phyloP scores from a whole-genome alignment of 2,888 invertebrate species.

The Rhodophaea formosa region DNA sequence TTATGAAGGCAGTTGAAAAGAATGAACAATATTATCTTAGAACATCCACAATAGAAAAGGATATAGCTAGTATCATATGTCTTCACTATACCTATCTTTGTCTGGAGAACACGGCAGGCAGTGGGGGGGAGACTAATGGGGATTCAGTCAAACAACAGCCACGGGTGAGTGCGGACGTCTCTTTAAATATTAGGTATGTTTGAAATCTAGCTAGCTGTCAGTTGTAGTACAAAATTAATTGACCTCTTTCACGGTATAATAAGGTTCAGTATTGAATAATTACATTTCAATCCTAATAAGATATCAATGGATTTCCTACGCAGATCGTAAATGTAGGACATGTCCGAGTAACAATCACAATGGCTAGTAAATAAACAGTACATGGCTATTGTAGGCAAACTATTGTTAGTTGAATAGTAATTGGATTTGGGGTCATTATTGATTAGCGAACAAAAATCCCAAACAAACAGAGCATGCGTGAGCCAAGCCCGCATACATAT shows the following conservation, averaged over 20 bases:
- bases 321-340: slow-evolving; percentile 25
- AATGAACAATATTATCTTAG: too few relatives aligned
- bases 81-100: too few relatives aligned
- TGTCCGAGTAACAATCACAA: slow-evolving; percentile 26
- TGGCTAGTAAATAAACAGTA: slow-evolving; percentile 45
- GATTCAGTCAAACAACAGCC: too few relatives aligned
- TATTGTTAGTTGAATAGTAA: slow-evolving; percentile 63
- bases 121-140: too few relatives aligned
- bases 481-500: slow-evolving; percentile 59
- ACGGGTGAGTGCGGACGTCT: too few relatives aligned
- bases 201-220: too few relatives aligned
- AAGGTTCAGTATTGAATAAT: slow-evolving; percentile 18
- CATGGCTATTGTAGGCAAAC: slow-evolving; percentile 52
- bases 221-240: background rate
- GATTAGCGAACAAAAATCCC: slow-evolving; percentile 72
- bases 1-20: too few relatives aligned
- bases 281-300: slow-evolving; percentile 14
- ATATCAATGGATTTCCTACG: slow-evolving; percentile 7
- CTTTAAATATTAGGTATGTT: too few relatives aligned
- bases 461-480: slow-evolving; percentile 60
- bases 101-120: too few relatives aligned
- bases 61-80: too few relatives aligned
- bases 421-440: slow-evolving; percentile 70
- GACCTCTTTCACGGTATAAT: background rate
- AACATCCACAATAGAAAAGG: too few relatives aligned